These are phyloP conservation scores for Anadara kagoshimensis DNA, from an alignment of 1,140 invertebrate genomes.

Conservation along the genomic window DNA sequence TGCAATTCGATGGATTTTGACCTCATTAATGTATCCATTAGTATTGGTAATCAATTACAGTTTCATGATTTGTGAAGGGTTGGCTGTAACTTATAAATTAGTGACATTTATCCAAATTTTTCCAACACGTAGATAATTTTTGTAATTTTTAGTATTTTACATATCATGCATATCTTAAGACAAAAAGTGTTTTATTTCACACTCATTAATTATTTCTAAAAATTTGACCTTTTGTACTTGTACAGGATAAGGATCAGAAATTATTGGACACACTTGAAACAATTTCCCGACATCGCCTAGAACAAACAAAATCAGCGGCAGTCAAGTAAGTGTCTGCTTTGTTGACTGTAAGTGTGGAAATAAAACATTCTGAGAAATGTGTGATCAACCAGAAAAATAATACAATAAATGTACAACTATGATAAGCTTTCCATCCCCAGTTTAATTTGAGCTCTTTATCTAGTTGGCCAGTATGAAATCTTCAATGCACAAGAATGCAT, in stretches of 20 bases:
- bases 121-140: too few species aligned
- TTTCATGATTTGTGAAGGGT: too few species aligned
- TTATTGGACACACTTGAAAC: conserved; percentile 69
- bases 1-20: too few species aligned
- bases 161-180: too few species aligned
- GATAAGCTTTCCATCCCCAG: neutral
- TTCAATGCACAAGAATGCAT: neutral
- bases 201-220: too few species aligned
- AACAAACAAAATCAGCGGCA: conserved; percentile 67
- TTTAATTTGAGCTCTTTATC: neutral
- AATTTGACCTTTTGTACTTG: neutral
- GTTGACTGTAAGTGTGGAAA: neutral
- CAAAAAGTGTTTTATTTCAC: too few species aligned
- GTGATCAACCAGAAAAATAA: neutral
- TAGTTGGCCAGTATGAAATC: neutral
- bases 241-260: conserved; percentile 68
- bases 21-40: too few species aligned
- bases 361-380: neutral
- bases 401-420: neutral
- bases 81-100: too few species aligned
- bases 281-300: conserved; percentile 68
- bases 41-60: too few species aligned
- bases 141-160: too few species aligned
- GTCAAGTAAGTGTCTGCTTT: conserved; percentile 43
- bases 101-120: too few species aligned